phyloP scores from a whole-genome alignment of 2,888 invertebrate species.

The Synanthedon vespiformis region DNA sequence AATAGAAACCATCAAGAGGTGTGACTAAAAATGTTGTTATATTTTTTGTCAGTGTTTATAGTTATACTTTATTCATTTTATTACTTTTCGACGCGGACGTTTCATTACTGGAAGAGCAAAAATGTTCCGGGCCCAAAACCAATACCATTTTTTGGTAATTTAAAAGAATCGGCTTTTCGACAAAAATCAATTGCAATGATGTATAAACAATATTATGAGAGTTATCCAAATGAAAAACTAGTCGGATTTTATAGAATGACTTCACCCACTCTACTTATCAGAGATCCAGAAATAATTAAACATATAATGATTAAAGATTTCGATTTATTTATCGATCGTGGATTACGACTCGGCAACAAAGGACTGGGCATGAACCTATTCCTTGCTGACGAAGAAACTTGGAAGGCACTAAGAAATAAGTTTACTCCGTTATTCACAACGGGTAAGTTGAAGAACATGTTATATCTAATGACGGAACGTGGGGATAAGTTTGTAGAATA shows the following conservation, averaged over 20 bases:
- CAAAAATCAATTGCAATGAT: conserved; percentile 9
- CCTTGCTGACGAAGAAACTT: conserved; percentile 5
- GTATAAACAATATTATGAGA: conserved; percentile 12
- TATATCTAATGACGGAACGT: conserved; percentile 3
- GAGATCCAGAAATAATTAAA: conserved; percentile 4
- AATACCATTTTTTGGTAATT: conserved; percentile 15
- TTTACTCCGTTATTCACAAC: conserved; percentile 8
- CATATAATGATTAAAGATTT: conserved; percentile 5
- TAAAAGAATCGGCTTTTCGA: conserved; percentile 11
- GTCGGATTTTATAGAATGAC: conserved; percentile 16
- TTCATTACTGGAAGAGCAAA: conserved; percentile 14
- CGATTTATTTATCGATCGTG: conserved; percentile 3
- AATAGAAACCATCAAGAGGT: no score
- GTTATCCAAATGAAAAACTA: conserved; percentile 17
- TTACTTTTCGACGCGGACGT: conserved; percentile 12
- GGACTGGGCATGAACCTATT: conserved; percentile 3
- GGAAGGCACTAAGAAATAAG: conserved; percentile 5
- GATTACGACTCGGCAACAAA: conserved; percentile 2
- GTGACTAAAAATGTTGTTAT: neutral
- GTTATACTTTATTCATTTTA: conserved; percentile 1
- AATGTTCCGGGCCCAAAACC: conserved; percentile 16
- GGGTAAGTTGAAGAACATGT: conserved; percentile 8
- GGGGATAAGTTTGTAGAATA: neutral
- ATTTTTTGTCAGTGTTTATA: neutral
- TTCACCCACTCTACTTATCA: conserved; percentile 10